Percentiles rank a stretch among this genome's conserved stretches.
Evolutionary conservation across 2,888 invertebrate genomes (phyloP).

Genomic region (Pollenia griseotomentosa): DNA sequence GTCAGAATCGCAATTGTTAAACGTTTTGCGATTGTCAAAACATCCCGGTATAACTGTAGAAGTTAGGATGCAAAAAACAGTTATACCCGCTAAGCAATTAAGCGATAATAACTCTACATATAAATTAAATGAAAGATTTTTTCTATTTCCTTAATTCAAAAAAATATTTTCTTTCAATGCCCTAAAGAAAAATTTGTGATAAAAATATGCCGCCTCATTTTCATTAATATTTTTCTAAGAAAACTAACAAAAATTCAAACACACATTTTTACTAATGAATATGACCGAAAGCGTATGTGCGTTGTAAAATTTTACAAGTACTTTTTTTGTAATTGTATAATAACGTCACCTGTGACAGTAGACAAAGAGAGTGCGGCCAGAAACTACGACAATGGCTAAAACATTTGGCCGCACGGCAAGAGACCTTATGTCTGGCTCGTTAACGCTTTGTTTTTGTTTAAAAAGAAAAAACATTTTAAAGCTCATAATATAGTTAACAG

Average conservation of each 20-base stretch:
- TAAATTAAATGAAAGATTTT: neutral
- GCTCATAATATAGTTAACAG: conserved; percentile 63
- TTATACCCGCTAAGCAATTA: too few species aligned
- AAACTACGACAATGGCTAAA: conserved; percentile 20
- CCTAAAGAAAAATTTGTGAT: neutral
- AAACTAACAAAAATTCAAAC: conserved; percentile 12
- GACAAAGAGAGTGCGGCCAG: conserved; percentile 9
- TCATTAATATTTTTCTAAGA: conserved; percentile 49
- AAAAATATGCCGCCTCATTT: conserved; percentile 40
- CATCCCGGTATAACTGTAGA: too few species aligned
- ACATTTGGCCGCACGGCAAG: conserved; percentile 26
- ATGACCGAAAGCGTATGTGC: conserved; percentile 10
- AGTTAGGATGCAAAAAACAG: too few species aligned
- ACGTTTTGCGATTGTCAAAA: too few species aligned
- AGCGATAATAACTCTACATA: too few species aligned
- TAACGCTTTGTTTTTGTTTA: conserved; percentile 34
- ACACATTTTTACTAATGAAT: neutral
- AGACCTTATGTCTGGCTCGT: conserved; percentile 60
- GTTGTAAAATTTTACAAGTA: conserved; percentile 38
- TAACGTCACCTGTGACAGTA: conserved; percentile 58
- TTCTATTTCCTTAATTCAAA: conserved; percentile 1
- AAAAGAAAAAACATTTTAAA: conserved; percentile 32
- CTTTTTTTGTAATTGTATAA: conserved; percentile 7
- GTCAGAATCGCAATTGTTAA: too few species aligned
- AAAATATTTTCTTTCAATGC: neutral